Base-by-base conservation (phyloP, 2,888 invertebrate genomes). In the Lepidocyrtoides sp. region DNA sequence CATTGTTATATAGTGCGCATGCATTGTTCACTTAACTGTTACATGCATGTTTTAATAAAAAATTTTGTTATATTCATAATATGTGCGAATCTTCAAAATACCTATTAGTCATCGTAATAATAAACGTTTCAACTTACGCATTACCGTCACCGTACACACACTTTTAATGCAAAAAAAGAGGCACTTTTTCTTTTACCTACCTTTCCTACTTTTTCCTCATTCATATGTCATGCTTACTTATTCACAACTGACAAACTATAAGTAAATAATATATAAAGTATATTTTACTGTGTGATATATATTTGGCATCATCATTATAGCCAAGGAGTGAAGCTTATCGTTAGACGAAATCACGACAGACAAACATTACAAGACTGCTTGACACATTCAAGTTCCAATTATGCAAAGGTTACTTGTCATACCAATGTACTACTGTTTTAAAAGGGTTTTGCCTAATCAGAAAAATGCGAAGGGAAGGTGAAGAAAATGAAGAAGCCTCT, bases 341-440 rank as follows among this genome's bases (percentile, higher is more conserved):
- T 44, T 20, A 44, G 17, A 0, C 44, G 51, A 72, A 72, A 69
- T 88, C 66, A 79, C 23, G 79, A 66, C 77, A 41, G 66, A 29
- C n/a, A 44, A 23, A 72, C 63, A 54, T 4, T 51, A 41, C 72
- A 88, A 79, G 48, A 26, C 26, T 87, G 44, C 82, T 88, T 82
- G 66, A 72, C 41, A 69, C 69, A 69, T 36, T 41, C 36, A 63
- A 88, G 66, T 81, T 69, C 81, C 72, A 88, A 88, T 88, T 88
- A 82, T 72, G 54, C 54, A 88, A 88, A 88, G 88, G 88, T 88
- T 88, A 88, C 69, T 75, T 23, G 69, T 69, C 41, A 69, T 12
- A 20, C 23, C 20, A 12, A 20, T 20, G 5, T n/a, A 12, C 44
- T 51, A 36, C 79, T 29, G 20, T n/a, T 44, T 36, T 36, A 12